A percentile compares a stretch with the other conserved stretches of the same genome.
phyloP scores from a whole-genome alignment of 2,797 vertebrate genomes.

The Fistularia commersonii region DNA sequence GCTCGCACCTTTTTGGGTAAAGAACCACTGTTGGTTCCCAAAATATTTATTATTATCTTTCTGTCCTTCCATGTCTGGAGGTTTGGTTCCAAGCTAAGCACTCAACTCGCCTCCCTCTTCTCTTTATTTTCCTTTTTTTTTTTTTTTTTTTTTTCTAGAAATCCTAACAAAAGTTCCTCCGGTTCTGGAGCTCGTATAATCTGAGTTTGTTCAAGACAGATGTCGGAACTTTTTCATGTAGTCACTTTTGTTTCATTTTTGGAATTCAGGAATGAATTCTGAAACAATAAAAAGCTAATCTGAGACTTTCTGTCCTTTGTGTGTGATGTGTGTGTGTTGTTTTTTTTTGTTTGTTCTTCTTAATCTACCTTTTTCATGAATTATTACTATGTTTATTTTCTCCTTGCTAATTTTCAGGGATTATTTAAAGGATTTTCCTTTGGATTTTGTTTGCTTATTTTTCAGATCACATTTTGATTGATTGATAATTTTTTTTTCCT shows the following conservation, averaged over 20 bases:
- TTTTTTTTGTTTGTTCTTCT: too few relatives aligned
- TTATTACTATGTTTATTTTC: too few relatives aligned
- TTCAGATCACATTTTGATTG: too few relatives aligned
- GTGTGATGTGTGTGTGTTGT: too few relatives aligned
- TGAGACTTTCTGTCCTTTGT: too few relatives aligned
- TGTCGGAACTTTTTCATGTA: slow-evolving; percentile 22
- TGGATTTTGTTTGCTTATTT: too few relatives aligned
- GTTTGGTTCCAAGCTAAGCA: slow-evolving; percentile 68
- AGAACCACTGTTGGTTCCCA: slow-evolving; percentile 61
- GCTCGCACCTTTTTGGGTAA: slow-evolving; percentile 23
- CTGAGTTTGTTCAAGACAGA: slow-evolving; percentile 30
- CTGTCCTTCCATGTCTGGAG: slow-evolving; percentile 30
- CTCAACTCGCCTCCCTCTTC: slow-evolving; percentile 47
- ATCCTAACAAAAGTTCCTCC: slow-evolving; percentile 51
- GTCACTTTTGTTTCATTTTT: slow-evolving; percentile 16
- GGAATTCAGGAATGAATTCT: slow-evolving; percentile 35
- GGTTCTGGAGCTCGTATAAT: slow-evolving; percentile 45
- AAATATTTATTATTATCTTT: slow-evolving; percentile 46
- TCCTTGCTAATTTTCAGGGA: too few relatives aligned
- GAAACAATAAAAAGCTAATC: background rate
- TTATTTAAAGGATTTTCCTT: too few relatives aligned
- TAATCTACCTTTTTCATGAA: too few relatives aligned
- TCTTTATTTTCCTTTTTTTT: too few relatives aligned
- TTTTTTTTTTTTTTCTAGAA: slow-evolving; percentile 33
- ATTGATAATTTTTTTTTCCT: too few relatives aligned